Evolutionary conservation across 1,140 invertebrate species (phyloP).

Genomic region (Centruroides sculpturatus): DNA sequence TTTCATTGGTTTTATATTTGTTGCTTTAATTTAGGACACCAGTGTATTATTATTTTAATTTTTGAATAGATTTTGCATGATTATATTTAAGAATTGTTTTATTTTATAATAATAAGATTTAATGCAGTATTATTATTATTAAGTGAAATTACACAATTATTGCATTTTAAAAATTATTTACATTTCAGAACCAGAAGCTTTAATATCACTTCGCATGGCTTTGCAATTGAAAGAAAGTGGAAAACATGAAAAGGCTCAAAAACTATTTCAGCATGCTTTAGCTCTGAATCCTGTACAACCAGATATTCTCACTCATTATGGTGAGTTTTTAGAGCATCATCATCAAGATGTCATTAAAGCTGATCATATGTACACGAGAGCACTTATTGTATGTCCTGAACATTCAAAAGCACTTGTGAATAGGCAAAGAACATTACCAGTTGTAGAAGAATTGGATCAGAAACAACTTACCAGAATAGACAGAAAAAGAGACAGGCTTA

Average conservation of each 20-base stretch:
- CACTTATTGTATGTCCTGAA: slow-evolving; percentile 63
- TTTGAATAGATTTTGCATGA: no score
- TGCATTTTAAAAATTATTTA: neutral
- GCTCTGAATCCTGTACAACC: slow-evolving; percentile 79
- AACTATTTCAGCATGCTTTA: slow-evolving; percentile 78
- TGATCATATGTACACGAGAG: slow-evolving; percentile 72
- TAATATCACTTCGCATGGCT: slow-evolving; percentile 65
- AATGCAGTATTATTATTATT: no score
- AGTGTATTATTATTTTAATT: no score
- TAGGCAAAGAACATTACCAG: slow-evolving; percentile 60
- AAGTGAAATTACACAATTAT: no score
- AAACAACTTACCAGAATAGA: slow-evolving; percentile 65
- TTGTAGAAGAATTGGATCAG: slow-evolving; percentile 82
- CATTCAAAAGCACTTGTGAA: slow-evolving; percentile 67
- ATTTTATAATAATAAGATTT: no score
- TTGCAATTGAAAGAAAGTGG: slow-evolving; percentile 63
- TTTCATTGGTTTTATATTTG: no score
- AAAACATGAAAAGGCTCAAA: slow-evolving; percentile 70
- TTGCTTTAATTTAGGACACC: no score
- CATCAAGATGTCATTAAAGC: slow-evolving; percentile 74
- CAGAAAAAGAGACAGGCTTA: slow-evolving; percentile 63
- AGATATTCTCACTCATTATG: slow-evolving; percentile 80
- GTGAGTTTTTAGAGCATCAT: slow-evolving; percentile 79
- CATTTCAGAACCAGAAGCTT: slow-evolving; percentile 44
- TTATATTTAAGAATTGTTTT: no score